Evolutionary conservation across 1,140 invertebrate genomes (phyloP), one percentile per base, ranked within the genome.

Genomic region (Venturia canescens): DNA sequence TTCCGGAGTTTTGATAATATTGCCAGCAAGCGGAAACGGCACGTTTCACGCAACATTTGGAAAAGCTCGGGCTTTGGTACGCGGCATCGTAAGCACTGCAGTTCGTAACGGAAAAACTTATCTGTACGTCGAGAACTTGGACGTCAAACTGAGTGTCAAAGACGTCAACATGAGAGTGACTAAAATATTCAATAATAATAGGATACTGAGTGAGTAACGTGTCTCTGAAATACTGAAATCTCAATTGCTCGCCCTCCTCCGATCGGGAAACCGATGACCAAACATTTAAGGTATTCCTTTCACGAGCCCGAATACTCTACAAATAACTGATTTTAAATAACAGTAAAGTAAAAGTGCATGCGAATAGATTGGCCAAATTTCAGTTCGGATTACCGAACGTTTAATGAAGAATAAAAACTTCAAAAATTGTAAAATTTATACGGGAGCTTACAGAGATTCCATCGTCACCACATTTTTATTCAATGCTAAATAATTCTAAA

Each of bases 21-120:
- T 96, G 50, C 95, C 95, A 15, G 95, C 95, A 5, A 95, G 94
- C 82, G 95, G 95, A 67, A 95, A 94, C 76, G 95, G 95, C 38
- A 95, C 94, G 2, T 96, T 96, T 86, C 93, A 95, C 85, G 95
- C 94, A 18, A 89, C 92, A 60, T 94, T 96, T 84, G 93, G 93
- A 76, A 94, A 95, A 67, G 92, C 94, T 0, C 92, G 87, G n/a
- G 94, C 93, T n/a, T 90, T 93, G 72, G 92, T 95, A 1, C 94
- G 91, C 83, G 95, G 95, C 67, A 92, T 88, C 63, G 91, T 94
- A 1, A 94, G 93, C 16, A 90, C 91, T 0, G 89, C 90, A 6
- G 80, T 86, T 5, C 92, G 87, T 78, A 88, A 93, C 4, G 91
- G 86, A 0, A 90, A 92, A 78, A 93, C 92, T 74, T 95, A 94